Evolutionary conservation across 2,113 vertebrate species (phyloP).

Genomic region (Oreochromis tanganicae): DNA sequence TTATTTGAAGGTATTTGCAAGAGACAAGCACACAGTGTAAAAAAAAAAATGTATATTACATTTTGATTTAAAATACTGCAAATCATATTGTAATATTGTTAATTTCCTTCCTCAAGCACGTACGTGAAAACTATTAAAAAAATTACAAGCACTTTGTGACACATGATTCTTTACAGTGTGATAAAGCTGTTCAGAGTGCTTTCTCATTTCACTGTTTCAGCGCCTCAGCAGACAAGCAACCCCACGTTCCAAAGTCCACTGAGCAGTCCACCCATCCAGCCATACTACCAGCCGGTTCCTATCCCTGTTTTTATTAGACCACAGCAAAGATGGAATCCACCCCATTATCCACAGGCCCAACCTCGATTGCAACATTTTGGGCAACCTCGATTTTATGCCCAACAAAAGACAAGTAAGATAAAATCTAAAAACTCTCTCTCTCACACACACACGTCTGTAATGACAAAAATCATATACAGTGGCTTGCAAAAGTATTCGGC

Average conservation of each 20-base stretch:
- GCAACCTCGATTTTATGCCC: background rate
- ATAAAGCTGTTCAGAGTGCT: background rate
- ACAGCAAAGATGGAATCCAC: background rate
- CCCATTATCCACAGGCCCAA: background rate
- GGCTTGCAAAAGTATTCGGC: too few species aligned
- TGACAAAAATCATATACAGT: background rate
- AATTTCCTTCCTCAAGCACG: background rate
- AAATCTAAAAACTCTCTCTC: background rate
- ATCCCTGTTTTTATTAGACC: background rate
- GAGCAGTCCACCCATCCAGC: background rate
- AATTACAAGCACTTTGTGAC: background rate
- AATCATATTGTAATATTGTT: background rate
- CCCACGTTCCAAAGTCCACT: background rate
- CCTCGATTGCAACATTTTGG: background rate
- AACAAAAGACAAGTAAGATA: background rate
- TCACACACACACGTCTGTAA: background rate
- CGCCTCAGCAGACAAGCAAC: background rate
- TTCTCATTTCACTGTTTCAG: background rate
- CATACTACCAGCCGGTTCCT: background rate
- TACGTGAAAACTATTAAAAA: background rate
- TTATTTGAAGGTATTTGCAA: background rate
- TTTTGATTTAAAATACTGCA: background rate
- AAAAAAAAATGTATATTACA: rapidly evolving
- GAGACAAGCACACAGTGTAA: background rate
- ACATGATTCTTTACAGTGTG: background rate